phyloP scores from a whole-genome alignment of 2,113 vertebrate species.

The Sminthopsis crassicaudata region DNA sequence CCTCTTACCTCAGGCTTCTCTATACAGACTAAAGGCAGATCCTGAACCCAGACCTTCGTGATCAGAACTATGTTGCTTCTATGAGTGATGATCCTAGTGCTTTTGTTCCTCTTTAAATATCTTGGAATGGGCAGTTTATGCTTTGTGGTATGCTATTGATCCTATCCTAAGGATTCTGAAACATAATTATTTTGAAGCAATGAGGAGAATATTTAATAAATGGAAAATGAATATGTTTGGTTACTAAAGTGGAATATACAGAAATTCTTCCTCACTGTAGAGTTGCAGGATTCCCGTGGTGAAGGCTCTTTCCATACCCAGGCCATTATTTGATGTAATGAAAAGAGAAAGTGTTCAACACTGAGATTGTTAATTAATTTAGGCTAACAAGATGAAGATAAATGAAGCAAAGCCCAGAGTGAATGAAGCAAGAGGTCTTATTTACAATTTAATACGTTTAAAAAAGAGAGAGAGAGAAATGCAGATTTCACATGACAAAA shows the following conservation, averaged over 20 bases:
- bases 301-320: constrained; percentile 86
- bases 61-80: neutral
- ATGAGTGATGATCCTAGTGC: neutral
- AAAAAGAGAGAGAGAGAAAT: constrained; percentile 57
- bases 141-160: constrained; percentile 37
- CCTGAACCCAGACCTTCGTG: neutral
- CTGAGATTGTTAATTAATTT: constrained; percentile 99
- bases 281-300: constrained; percentile 80
- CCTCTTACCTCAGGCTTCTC: neutral
- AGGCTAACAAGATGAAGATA: constrained; percentile 99
- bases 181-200: constrained; percentile 66
- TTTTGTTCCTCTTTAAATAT: constrained; percentile 46
- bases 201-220: constrained; percentile 71
- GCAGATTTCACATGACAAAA: constrained; percentile 80
- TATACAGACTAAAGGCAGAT: neutral
- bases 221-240: constrained; percentile 58
- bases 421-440: constrained; percentile 93
- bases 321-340: constrained; percentile 99
- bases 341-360: constrained; percentile 98
- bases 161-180: constrained; percentile 49
- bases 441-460: constrained; percentile 90
- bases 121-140: constrained; percentile 42
- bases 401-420: constrained; percentile 95
- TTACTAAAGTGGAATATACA: constrained; percentile 68
- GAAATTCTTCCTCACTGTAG: constrained; percentile 79